Conservation (phyloP, 2,797 vertebrate genomes). For the Denticeps clupeoides region DNA sequence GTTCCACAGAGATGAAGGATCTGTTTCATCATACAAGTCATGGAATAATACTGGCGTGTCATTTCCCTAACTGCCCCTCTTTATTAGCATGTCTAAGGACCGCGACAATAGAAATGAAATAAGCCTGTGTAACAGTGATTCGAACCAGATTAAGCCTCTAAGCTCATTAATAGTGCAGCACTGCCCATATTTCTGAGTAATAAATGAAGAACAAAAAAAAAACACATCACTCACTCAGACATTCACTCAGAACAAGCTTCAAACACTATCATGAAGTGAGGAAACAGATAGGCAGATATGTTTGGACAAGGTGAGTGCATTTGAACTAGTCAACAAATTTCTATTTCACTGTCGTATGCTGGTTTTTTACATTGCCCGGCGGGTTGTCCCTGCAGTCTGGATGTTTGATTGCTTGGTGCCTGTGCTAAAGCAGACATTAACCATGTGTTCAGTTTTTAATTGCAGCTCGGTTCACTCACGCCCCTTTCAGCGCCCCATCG, state of each 20-base stretch:
- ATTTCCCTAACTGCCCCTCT: constrained; percentile 23
- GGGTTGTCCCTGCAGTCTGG: too few relatives aligned
- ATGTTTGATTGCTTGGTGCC: too few relatives aligned
- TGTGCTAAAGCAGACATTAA: constrained; percentile 30
- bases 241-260: too few relatives aligned
- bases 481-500: too few relatives aligned
- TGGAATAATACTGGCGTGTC: constrained; percentile 27
- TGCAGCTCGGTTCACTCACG: constrained; percentile 35
- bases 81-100: constrained; percentile 31
- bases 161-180: constrained; percentile 24
- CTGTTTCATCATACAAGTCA: constrained; percentile 24
- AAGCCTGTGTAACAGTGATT: constrained; percentile 30
- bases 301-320: too few relatives aligned
- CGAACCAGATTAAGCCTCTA: constrained; percentile 27
- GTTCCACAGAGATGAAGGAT: constrained; percentile 20
- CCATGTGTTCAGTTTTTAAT: constrained; percentile 32
- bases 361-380: too few relatives aligned
- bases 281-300: too few relatives aligned
- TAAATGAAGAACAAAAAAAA: too few relatives aligned
- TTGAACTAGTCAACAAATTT: too few relatives aligned
- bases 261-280: too few relatives aligned
- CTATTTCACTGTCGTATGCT: too few relatives aligned
- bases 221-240: too few relatives aligned
- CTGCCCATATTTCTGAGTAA: constrained; percentile 11
- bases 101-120: constrained; percentile 24